These are phyloP conservation scores for Silurus lanzhouensis DNA, from an alignment of 2,797 vertebrate species.

Conservation along the genomic window DNA sequence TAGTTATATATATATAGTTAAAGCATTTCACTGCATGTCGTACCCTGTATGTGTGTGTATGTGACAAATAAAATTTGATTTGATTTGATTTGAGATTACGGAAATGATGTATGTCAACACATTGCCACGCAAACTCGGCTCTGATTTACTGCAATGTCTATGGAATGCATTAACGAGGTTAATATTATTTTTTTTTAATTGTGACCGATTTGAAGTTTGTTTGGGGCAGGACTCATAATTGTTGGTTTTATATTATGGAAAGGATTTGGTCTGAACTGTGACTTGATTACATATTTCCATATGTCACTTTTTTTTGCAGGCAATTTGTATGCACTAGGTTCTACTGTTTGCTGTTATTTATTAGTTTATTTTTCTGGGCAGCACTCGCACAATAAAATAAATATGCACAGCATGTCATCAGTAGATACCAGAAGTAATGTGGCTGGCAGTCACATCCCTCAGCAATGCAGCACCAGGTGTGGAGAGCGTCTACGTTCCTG, in stretches of 20 bases:
- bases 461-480: not conserved
- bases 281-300: not conserved
- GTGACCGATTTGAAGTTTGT: not conserved
- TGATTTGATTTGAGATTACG: not conserved
- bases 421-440: not conserved
- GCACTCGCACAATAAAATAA: too few species aligned
- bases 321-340: too few species aligned
- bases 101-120: not conserved
- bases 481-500: not conserved
- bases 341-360: too few species aligned
- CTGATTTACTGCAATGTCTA: not conserved
- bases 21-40: too few species aligned
- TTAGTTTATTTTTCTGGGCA: too few species aligned
- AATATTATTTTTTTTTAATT: not conserved
- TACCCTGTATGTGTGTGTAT: too few species aligned
- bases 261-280: not conserved
- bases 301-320: too few species aligned
- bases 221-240: not conserved
- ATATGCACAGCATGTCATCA: not conserved
- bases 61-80: too few species aligned
- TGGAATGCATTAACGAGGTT: not conserved
- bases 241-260: not conserved
- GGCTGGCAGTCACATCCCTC: not conserved
- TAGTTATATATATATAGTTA: too few species aligned
- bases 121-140: not conserved